A percentile compares a stretch with the other conserved stretches of the same genome.
These are phyloP conservation scores for Limnephilus lunatus DNA, from an alignment of 2,888 invertebrate species.

Conservation along the genomic window DNA sequence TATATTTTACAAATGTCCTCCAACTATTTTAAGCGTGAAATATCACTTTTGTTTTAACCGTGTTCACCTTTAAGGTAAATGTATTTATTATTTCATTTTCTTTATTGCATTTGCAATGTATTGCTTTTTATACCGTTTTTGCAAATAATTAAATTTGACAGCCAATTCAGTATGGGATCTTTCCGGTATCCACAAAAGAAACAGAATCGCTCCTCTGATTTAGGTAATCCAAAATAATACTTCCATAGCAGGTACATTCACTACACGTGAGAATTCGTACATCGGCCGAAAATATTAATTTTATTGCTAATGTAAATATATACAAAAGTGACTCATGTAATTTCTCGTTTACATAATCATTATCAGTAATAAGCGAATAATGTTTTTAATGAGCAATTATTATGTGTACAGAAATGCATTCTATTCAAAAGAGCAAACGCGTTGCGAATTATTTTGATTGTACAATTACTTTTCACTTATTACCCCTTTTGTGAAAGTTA, in stretches of 20 bases:
- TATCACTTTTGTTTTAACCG: too few relatives aligned
- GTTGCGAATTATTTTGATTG: not conserved
- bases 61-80: too few relatives aligned
- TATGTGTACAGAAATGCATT: not conserved
- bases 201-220: too few relatives aligned
- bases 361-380: not conserved
- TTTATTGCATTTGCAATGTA: too few relatives aligned
- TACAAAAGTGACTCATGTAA: not conserved
- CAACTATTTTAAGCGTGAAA: too few relatives aligned
- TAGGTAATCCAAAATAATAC: not conserved
- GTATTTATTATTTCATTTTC: too few relatives aligned
- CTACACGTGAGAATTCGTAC: not conserved
- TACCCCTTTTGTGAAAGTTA: not conserved
- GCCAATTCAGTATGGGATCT: too few relatives aligned
- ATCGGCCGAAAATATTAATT: not conserved
- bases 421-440: not conserved
- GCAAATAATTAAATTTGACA: too few relatives aligned
- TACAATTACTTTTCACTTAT: not conserved
- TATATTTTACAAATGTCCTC: too few relatives aligned
- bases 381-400: not conserved
- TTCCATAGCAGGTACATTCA: not conserved
- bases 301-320: not conserved
- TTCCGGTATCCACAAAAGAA: too few relatives aligned
- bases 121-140: too few relatives aligned
- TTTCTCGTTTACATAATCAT: not conserved